These are phyloP conservation scores for Dipodomys spectabilis DNA, from an alignment of 2,113 vertebrate species.

Conservation along the genomic window DNA sequence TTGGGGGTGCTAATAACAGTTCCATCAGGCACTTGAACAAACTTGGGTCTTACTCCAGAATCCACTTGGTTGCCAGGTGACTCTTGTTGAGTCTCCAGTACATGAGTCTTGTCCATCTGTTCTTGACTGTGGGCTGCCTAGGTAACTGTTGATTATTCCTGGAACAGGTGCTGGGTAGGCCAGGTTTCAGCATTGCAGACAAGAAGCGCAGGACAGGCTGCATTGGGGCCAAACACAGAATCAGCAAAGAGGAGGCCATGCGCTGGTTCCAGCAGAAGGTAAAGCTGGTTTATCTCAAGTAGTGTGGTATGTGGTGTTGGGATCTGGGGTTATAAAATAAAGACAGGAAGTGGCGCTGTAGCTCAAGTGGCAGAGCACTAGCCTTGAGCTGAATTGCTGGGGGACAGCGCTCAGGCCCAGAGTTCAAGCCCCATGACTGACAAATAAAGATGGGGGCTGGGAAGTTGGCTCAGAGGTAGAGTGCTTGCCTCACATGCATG, in stretches of 20 bases:
- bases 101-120: constrained; percentile 47
- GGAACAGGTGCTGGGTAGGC: constrained; percentile 96
- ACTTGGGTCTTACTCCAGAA: not conserved
- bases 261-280: constrained; percentile 99
- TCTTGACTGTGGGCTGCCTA: constrained; percentile 24
- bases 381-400: no score
- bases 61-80: not conserved
- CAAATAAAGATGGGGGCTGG: no score
- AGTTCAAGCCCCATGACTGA: no score
- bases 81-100: not conserved
- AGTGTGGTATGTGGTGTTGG: constrained; percentile 44
- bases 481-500: no score
- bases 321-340: not conserved
- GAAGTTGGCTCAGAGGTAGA: no score
- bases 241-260: constrained; percentile 99
- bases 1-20: not conserved
- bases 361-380: no score
- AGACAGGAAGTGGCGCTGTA: no score
- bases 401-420: no score
- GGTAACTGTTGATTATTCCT: constrained; percentile 73
- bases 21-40: not conserved
- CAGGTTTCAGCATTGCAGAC: constrained; percentile 98
- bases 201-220: constrained; percentile 97
- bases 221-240: constrained; percentile 98
- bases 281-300: constrained; percentile 2